Evolutionary conservation across 2,888 invertebrate genomes (phyloP).

Genomic region (Drosophila picticornis): DNA sequence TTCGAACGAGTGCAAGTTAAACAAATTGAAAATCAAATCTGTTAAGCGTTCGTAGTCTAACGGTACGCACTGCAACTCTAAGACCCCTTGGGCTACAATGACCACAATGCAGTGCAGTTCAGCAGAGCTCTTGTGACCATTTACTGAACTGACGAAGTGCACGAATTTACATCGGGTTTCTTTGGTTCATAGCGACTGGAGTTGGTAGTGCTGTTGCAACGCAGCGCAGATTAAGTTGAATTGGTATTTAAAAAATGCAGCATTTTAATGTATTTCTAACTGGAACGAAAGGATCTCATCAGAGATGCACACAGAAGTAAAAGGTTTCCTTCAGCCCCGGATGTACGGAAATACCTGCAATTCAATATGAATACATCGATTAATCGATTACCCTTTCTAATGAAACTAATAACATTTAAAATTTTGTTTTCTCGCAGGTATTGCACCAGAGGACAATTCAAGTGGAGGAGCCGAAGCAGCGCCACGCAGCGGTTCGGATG

Average conservation of each 20-base stretch:
- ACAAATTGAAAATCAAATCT: background rate
- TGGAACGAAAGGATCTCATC: background rate
- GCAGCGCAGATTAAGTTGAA: background rate
- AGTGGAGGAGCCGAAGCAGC: background rate
- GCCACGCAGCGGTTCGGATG: constrained; percentile 16
- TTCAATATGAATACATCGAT: background rate
- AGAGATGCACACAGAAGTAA: background rate
- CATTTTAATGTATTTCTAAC: background rate
- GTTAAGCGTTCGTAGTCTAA: background rate
- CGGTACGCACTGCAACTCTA: background rate
- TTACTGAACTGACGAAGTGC: background rate
- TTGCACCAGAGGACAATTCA: background rate
- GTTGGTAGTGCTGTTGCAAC: background rate
- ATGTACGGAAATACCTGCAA: background rate
- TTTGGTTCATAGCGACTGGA: too few species aligned
- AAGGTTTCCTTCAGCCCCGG: background rate
- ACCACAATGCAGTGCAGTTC: background rate
- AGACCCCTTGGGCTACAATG: background rate
- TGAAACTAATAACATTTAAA: background rate
- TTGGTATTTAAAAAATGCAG: background rate
- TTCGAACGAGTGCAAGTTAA: background rate
- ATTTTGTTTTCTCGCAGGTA: constrained; percentile 6
- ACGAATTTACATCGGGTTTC: background rate
- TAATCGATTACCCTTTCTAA: background rate
- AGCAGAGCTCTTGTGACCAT: background rate